Conservation (phyloP, 2,113 vertebrate species). For the Ochotona princeps region DNA sequence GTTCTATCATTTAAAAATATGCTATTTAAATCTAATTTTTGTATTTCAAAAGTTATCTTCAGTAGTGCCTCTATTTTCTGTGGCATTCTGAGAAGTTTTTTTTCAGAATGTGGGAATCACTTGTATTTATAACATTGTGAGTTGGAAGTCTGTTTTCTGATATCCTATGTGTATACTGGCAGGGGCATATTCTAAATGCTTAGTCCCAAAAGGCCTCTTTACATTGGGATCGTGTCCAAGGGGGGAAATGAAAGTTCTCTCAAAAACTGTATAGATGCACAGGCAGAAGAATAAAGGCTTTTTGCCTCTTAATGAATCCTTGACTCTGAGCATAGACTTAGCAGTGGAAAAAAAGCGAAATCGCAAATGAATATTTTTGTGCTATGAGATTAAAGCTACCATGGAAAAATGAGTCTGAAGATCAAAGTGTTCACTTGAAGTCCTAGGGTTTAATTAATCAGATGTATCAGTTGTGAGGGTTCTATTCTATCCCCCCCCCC, state of each 20-base stretch:
- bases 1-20: too few species aligned
- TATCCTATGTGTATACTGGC: too few species aligned
- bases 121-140: too few species aligned
- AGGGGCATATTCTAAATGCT: neutral
- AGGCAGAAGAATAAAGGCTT: neutral
- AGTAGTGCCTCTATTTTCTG: too few species aligned
- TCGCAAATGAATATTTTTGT: conserved; percentile 59
- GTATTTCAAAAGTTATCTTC: too few species aligned
- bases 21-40: too few species aligned
- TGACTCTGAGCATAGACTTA: conserved; percentile 19
- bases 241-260: neutral
- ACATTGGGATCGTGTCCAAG: neutral
- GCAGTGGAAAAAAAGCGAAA: conserved; percentile 70
- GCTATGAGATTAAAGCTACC: conserved; percentile 51
- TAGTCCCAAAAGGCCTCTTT: neutral
- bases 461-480: conserved; percentile 20
- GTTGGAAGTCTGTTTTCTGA: too few species aligned
- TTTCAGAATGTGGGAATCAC: too few species aligned
- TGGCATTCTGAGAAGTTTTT: too few species aligned
- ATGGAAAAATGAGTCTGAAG: conserved; percentile 74
- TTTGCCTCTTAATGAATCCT: neutral
- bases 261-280: neutral
- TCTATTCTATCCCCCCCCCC: conserved; percentile 56
- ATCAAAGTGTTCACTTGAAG: conserved; percentile 69
- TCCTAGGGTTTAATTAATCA: conserved; percentile 59